Percentiles rank a stretch among this genome's conserved stretches.
phyloP scores from a whole-genome alignment of 2,113 vertebrate species.

The Harpagus bidentatus region DNA sequence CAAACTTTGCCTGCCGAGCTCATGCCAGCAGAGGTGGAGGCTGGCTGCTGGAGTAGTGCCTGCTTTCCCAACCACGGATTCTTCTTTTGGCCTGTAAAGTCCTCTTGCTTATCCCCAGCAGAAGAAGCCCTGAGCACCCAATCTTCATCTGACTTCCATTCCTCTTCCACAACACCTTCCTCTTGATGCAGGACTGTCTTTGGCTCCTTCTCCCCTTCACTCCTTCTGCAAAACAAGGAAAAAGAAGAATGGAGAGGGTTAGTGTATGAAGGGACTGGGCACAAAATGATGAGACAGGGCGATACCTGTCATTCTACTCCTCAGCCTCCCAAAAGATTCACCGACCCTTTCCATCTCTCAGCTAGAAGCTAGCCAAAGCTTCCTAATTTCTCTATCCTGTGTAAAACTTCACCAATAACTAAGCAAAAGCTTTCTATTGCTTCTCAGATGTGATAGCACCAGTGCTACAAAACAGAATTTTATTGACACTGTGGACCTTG shows the following conservation, averaged over 20 bases:
- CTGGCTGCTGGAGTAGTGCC: not conserved
- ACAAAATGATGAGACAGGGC: not conserved
- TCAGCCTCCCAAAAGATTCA: not conserved
- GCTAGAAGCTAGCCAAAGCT: not conserved
- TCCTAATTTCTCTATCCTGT: not conserved
- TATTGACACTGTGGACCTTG: not conserved
- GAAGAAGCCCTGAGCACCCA: not conserved
- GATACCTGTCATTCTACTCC: rapidly evolving
- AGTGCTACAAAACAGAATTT: not conserved
- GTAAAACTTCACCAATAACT: not conserved
- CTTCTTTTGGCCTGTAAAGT: not conserved
- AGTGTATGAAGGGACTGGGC: not conserved
- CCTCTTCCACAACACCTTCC: not conserved
- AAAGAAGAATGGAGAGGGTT: not conserved
- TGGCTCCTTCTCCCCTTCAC: not conserved
- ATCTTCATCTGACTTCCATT: not conserved
- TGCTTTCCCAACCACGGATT: not conserved
- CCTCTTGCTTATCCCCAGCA: not conserved
- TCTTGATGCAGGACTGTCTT: not conserved
- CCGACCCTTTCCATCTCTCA: not conserved
- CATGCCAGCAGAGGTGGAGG: not conserved
- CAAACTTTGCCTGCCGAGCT: not conserved
- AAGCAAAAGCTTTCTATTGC: not conserved
- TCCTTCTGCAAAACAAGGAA: not conserved
- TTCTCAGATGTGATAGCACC: not conserved